These are phyloP conservation scores for Chondrosia reniformis DNA, from an alignment of 37 sponge, comb jelly and placozoan genomes.

Conservation along the genomic window DNA sequence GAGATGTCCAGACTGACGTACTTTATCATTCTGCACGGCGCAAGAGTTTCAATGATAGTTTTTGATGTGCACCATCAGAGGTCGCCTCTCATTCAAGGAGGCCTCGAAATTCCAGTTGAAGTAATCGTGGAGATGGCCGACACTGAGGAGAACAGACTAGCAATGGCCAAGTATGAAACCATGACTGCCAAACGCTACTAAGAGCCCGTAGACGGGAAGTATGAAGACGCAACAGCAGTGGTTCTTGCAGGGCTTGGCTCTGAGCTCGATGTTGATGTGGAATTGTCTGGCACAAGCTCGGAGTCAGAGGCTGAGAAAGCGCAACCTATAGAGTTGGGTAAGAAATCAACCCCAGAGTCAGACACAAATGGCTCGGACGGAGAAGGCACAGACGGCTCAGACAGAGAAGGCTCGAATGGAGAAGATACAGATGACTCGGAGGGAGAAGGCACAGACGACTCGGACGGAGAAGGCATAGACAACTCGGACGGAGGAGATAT, in stretches of 20 bases:
- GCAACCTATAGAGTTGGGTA: background rate
- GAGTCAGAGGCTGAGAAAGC: background rate
- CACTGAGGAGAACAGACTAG: conserved; percentile 15
- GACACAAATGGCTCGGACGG: background rate
- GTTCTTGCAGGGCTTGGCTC: conserved; percentile 18
- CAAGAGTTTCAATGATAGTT: background rate
- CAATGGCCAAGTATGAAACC: conserved; percentile 7
- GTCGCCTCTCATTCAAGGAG: conserved; percentile 39
- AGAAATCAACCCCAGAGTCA: background rate
- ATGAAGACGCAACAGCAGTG: conserved; percentile 31
- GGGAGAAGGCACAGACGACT: too few relatives aligned
- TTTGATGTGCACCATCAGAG: conserved; percentile 1
- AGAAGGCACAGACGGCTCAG: too few relatives aligned
- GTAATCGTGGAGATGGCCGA: conserved; percentile 34
- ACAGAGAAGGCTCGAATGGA: background rate
- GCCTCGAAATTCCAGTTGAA: conserved; percentile 34
- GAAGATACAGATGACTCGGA: background rate
- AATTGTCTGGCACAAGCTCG: background rate
- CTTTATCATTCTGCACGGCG: conserved; percentile 40
- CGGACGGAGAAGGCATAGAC: too few relatives aligned
- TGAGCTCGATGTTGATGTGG: background rate
- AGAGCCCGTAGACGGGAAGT: conserved; percentile 51
- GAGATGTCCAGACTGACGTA: conserved; percentile 30
- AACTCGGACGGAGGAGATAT: too few relatives aligned
- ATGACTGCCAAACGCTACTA: conserved; percentile 16